These are phyloP conservation scores for Diaprepes abbreviatus DNA, from an alignment of 2,888 invertebrate species.

Conservation along the genomic window DNA sequence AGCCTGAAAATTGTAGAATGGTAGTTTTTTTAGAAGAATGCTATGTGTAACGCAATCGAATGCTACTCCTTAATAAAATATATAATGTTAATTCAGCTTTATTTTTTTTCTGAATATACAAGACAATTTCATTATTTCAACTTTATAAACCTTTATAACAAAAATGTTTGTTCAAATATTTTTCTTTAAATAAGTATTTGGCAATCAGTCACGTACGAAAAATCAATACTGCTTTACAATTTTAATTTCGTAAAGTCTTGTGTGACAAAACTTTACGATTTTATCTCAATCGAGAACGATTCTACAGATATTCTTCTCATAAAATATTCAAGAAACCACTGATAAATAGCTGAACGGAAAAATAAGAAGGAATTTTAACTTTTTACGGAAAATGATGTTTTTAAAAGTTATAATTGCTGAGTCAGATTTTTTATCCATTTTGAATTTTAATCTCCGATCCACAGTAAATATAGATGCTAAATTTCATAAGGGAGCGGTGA, in stretches of 20 bases:
- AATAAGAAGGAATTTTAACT: not conserved
- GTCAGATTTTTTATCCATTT: not conserved
- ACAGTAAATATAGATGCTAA: not conserved
- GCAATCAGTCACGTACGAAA: too few relatives aligned
- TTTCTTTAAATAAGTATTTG: not conserved
- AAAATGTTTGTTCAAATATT: too few relatives aligned
- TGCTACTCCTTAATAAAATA: too few relatives aligned
- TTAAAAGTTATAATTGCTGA: constrained; percentile 10
- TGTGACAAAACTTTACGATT: not conserved
- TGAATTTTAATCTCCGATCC: not conserved
- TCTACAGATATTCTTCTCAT: not conserved
- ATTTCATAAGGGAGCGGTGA: not conserved
- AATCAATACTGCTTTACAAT: not conserved
- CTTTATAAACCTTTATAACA: too few relatives aligned
- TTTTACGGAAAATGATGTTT: not conserved
- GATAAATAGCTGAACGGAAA: constrained; percentile 8
- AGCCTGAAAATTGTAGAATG: too few relatives aligned
- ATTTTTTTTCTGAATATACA: too few relatives aligned
- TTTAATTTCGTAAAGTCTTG: not conserved
- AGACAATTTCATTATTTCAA: too few relatives aligned
- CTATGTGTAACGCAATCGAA: too few relatives aligned
- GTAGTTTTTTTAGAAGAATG: too few relatives aligned
- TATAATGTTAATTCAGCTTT: too few relatives aligned
- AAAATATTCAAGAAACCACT: not conserved
- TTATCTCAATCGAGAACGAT: not conserved